A percentile compares a stretch with the other conserved stretches of the same genome.
Conservation (phyloP, 2,888 invertebrate species). For the Tenodera sinensis region DNA sequence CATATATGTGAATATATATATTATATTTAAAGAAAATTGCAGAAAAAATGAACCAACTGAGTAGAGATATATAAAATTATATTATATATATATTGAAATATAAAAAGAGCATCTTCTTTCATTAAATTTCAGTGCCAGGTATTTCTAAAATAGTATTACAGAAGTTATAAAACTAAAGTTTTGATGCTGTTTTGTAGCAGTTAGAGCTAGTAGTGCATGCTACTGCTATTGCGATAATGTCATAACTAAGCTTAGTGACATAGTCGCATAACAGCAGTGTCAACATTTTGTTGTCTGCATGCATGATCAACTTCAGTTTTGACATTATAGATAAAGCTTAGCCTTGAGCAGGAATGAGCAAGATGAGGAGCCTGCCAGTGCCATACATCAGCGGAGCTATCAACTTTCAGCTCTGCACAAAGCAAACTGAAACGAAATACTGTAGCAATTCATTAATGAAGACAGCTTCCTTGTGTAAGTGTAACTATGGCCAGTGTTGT, state of each 20-base stretch:
- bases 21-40: background rate
- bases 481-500: background rate
- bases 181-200: slow-evolving; percentile 11
- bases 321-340: background rate
- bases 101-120: background rate
- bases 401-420: background rate
- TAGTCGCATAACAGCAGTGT: background rate
- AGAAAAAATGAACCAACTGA: background rate
- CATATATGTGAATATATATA: slow-evolving; percentile 3
- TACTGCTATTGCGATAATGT: background rate
- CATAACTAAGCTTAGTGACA: slow-evolving; percentile 5
- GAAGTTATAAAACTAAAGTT: slow-evolving; percentile 1
- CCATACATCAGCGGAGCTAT: background rate
- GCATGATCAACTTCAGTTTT: background rate
- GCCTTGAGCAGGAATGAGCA: background rate
- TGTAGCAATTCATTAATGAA: background rate
- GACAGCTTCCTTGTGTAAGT: background rate
- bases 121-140: slow-evolving; percentile 20
- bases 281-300: background rate
- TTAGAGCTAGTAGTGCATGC: slow-evolving; percentile 5
- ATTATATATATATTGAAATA: background rate
- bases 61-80: background rate
- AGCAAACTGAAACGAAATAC: background rate
- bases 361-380: background rate
- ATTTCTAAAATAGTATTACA: slow-evolving; percentile 19